Conservation (phyloP, 2,113 vertebrate genomes). For the Hippocampus comes region DNA sequence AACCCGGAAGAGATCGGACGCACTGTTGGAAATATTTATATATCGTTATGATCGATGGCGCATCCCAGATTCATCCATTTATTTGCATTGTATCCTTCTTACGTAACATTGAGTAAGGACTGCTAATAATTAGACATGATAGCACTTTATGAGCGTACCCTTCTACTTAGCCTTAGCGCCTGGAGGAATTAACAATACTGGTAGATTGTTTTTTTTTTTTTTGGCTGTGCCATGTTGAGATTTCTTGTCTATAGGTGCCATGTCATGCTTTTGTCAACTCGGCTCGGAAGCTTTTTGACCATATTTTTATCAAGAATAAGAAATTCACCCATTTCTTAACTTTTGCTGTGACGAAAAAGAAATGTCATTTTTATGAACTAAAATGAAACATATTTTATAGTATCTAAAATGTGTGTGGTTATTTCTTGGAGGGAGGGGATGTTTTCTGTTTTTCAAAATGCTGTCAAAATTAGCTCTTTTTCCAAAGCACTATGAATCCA, state of each 20-base stretch:
- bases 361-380: conserved; percentile 71
- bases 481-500: not conserved
- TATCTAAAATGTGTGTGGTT: conserved; percentile 49
- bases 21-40: conserved; percentile 68
- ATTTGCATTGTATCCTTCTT: conserved; percentile 35
- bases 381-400: conserved; percentile 74
- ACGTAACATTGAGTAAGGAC: conserved; percentile 49
- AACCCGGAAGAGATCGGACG: conserved; percentile 36
- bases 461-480: not conserved
- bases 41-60: conserved; percentile 58
- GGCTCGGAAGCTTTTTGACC: conserved; percentile 59
- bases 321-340: conserved; percentile 66
- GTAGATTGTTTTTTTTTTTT: conserved; percentile 43
- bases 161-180: conserved; percentile 62
- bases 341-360: conserved; percentile 64
- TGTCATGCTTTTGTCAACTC: conserved; percentile 51
- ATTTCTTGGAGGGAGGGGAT: conserved; percentile 18
- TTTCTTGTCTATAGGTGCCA: conserved; percentile 59
- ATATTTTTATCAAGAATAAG: conserved; percentile 62
- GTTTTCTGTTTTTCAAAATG: not conserved
- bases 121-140: conserved; percentile 61
- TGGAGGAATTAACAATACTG: conserved; percentile 47
- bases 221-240: conserved; percentile 59
- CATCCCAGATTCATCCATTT: conserved; percentile 46
- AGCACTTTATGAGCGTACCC: conserved; percentile 73